A percentile compares a stretch with the other conserved stretches of the same genome.
Evolutionary conservation across 2,888 invertebrate genomes (phyloP).

Genomic region (Artemia sinica): DNA sequence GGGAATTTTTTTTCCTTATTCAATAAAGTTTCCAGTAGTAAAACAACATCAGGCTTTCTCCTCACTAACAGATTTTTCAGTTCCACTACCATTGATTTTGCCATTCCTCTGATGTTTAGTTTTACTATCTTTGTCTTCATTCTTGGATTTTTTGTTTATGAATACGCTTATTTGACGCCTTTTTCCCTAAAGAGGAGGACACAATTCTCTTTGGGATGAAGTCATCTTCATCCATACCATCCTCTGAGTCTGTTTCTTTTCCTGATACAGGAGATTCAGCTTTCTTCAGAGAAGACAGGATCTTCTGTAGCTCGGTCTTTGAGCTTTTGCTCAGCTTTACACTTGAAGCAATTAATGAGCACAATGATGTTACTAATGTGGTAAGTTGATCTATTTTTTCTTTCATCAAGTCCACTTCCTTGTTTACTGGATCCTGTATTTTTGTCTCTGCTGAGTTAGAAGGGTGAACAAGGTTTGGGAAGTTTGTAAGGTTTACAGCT

Average conservation of each 20-base stretch:
- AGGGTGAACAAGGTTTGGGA: neutral
- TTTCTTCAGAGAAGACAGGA: neutral
- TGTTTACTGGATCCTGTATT: neutral
- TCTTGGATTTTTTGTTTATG: too few species aligned
- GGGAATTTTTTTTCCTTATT: neutral
- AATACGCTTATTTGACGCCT: neutral
- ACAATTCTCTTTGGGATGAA: neutral
- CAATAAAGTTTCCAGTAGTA: neutral
- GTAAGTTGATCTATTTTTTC: conserved; percentile 6
- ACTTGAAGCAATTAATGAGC: neutral
- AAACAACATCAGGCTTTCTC: neutral
- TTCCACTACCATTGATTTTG: neutral
- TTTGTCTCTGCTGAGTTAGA: neutral
- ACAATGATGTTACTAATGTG: neutral
- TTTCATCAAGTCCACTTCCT: conserved; percentile 3
- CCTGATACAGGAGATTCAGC: neutral
- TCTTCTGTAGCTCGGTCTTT: neutral
- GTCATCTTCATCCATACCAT: conserved; percentile 7
- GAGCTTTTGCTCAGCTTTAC: neutral
- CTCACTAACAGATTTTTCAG: neutral
- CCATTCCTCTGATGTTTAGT: too few species aligned
- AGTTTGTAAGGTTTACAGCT: neutral
- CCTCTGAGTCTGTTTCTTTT: neutral
- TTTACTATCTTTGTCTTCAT: too few species aligned
- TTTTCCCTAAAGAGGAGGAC: neutral